These are phyloP conservation scores for Calosoma granatense DNA, from an alignment of 1,140 invertebrate genomes.

Conservation along the genomic window DNA sequence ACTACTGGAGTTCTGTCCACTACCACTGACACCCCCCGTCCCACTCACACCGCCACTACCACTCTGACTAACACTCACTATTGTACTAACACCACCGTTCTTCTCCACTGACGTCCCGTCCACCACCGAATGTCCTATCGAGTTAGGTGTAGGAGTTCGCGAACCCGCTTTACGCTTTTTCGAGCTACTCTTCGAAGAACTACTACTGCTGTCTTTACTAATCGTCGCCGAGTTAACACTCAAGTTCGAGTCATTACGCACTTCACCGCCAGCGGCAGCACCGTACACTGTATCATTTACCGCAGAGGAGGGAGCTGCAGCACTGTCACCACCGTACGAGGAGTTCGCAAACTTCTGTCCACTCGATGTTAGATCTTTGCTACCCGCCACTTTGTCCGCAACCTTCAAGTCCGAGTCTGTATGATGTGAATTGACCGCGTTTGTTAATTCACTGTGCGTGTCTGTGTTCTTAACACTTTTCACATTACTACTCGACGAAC, in stretches of 20 bases:
- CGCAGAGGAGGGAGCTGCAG: too few relatives aligned
- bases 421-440: neutral
- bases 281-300: neutral
- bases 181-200: slow-evolving; percentile 12
- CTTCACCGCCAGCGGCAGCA: neutral
- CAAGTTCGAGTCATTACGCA: neutral
- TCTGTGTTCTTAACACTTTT: neutral
- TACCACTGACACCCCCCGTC: slow-evolving; percentile 12
- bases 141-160: slow-evolving; percentile 30
- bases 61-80: slow-evolving; percentile 23
- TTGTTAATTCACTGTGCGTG: neutral
- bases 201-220: slow-evolving; percentile 15
- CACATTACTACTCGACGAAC: neutral
- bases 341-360: neutral
- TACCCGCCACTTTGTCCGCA: too few relatives aligned
- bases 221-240: neutral
- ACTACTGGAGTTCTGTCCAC: slow-evolving; percentile 12
- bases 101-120: neutral
- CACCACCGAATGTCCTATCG: slow-evolving; percentile 14
- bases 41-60: slow-evolving; percentile 18
- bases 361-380: too few relatives aligned
- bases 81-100: slow-evolving; percentile 10
- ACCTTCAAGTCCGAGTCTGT: too few relatives aligned
- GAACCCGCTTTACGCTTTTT: slow-evolving; percentile 25
- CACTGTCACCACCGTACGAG: neutral